Conservation (phyloP, 2,113 vertebrate species). For the Pomatostomus ruficeps region DNA sequence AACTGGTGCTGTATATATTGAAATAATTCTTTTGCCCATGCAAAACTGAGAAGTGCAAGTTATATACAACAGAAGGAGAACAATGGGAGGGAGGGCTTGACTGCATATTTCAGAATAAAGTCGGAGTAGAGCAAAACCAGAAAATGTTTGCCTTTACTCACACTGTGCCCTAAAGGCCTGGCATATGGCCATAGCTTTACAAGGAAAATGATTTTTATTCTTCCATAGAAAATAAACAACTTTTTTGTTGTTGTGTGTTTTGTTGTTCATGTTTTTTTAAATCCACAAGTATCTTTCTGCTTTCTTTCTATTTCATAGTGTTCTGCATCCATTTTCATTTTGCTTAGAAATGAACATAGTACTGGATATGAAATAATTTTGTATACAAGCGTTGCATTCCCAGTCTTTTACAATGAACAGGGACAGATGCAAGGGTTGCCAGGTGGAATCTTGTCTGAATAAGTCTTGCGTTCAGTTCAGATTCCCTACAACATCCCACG, state of each 20-base stretch:
- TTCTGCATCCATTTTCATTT: neutral
- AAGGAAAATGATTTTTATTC: conserved; percentile 26
- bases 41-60: neutral
- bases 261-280: neutral
- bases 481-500: neutral
- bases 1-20: neutral
- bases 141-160: conserved; percentile 2
- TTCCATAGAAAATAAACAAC: conserved; percentile 28
- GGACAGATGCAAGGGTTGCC: neutral
- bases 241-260: neutral
- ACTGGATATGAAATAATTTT: neutral
- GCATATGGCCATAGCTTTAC: neutral
- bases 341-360: neutral
- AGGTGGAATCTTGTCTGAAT: neutral
- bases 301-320: neutral
- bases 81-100: neutral
- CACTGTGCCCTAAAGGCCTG: conserved; percentile 32
- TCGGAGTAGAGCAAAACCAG: conserved; percentile 32
- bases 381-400: neutral
- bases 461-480: neutral
- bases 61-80: neutral
- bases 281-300: neutral
- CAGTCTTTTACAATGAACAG: neutral
- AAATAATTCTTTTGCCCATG: neutral
- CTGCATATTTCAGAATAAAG: conserved; percentile 29